These are phyloP conservation scores for Allolobophora icterica DNA, from an alignment of 2,888 invertebrate genomes.

Conservation along the genomic window DNA sequence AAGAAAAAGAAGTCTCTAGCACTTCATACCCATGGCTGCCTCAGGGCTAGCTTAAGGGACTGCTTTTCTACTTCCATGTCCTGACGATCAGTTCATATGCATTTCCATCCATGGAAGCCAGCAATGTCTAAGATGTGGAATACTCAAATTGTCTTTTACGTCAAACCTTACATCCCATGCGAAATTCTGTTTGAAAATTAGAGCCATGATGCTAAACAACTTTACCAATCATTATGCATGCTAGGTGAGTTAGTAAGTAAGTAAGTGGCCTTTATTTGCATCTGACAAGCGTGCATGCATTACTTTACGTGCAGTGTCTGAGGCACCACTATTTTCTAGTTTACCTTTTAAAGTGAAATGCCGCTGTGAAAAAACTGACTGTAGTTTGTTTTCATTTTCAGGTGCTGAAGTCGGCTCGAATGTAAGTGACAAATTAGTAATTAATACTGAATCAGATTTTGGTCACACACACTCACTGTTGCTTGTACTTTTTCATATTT, in stretches of 20 bases:
- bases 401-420: conserved; percentile 19
- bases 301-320: not conserved
- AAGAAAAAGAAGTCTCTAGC: no score
- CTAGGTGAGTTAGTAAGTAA: not conserved
- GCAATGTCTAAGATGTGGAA: not conserved
- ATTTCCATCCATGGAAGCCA: no score
- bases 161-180: not conserved
- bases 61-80: no score
- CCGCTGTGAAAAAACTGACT: not conserved
- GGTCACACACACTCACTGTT: not conserved
- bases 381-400: not conserved
- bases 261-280: not conserved
- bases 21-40: no score
- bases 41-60: no score
- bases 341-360: not conserved
- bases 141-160: not conserved
- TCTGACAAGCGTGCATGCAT: not conserved
- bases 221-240: not conserved
- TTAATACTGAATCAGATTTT: not conserved
- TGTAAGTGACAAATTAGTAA: not conserved
- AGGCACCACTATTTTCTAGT: not conserved
- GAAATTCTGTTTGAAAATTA: not conserved
- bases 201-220: not conserved
- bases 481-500: no score
- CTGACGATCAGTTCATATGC: no score